Evolutionary conservation across 2,888 invertebrate species (phyloP).

Genomic region (Syrista parreyssii): DNA sequence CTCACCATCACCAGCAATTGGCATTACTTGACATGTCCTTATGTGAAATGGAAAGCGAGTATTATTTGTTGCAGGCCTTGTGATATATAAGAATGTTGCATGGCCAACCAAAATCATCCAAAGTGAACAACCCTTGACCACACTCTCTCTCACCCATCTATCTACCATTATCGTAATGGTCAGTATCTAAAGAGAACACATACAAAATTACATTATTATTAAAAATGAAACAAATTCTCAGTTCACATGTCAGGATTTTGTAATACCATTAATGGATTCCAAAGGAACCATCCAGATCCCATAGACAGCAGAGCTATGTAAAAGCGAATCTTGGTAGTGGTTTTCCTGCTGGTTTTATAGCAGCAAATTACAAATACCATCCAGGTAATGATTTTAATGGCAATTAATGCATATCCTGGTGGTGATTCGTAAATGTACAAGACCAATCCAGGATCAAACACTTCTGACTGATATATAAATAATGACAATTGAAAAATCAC

Average conservation of each 20-base stretch:
- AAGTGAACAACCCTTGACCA: constrained; percentile 67
- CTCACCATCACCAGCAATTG: constrained; percentile 50
- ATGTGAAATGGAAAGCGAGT: constrained; percentile 59
- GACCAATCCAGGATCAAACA: constrained; percentile 92
- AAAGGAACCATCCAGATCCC: constrained; percentile 58
- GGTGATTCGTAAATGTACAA: constrained; percentile 91
- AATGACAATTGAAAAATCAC: constrained; percentile 78
- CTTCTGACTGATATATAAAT: constrained; percentile 85
- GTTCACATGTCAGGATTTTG: not conserved
- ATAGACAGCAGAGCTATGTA: constrained; percentile 53
- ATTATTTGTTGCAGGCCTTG: constrained; percentile 52
- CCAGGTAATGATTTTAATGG: constrained; percentile 83
- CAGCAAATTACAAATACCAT: constrained; percentile 74
- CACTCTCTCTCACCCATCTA: constrained; percentile 82
- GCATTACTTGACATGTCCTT: constrained; percentile 57
- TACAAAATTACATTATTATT: not conserved
- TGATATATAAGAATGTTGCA: constrained; percentile 53
- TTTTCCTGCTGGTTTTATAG: constrained; percentile 60
- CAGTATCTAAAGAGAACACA: constrained; percentile 71
- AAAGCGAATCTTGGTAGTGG: constrained; percentile 48
- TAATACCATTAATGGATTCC: constrained; percentile 54
- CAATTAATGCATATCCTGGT: constrained; percentile 86
- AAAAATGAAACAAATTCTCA: not conserved
- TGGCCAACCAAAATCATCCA: constrained; percentile 56
- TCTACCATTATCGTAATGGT: constrained; percentile 75